Conservation (phyloP, 1,140 invertebrate genomes). For the Hylyphantes graminicola region DNA sequence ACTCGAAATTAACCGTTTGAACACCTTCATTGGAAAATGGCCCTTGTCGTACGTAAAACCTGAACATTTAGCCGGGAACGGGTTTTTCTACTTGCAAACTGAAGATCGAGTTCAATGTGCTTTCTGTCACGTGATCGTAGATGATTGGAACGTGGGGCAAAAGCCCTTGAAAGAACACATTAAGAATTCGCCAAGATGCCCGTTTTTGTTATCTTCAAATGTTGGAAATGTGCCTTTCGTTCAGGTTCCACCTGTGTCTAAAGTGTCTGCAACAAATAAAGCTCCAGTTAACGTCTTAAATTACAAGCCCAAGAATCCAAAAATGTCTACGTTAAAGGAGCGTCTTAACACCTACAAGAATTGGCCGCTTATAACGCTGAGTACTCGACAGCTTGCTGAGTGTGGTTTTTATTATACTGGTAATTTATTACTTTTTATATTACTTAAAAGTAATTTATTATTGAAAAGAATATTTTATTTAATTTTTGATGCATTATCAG, state of each 20-base stretch:
- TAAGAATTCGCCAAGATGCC: conserved; percentile 69
- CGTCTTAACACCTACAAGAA: conserved; percentile 48
- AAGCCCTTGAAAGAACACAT: conserved; percentile 81
- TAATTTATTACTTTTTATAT: conserved; percentile 33
- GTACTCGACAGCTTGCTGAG: conserved; percentile 80
- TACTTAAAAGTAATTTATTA: background rate
- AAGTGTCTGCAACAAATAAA: background rate
- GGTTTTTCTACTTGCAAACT: conserved; percentile 80
- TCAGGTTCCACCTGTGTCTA: background rate
- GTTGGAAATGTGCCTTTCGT: conserved; percentile 24
- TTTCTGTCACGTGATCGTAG: conserved; percentile 80
- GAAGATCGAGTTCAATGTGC: conserved; percentile 83
- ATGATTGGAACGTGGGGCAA: conserved; percentile 79
- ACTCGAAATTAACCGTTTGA: conserved; percentile 69
- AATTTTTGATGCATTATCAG: background rate
- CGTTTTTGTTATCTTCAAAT: conserved; percentile 53
- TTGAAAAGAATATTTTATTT: background rate
- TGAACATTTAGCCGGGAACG: conserved; percentile 80
- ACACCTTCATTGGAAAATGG: conserved; percentile 78
- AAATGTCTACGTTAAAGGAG: conserved; percentile 32
- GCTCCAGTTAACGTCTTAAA: background rate
- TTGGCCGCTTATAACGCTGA: conserved; percentile 74
- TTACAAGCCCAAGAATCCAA: conserved; percentile 48
- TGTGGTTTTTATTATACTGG: conserved; percentile 92
- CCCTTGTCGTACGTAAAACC: conserved; percentile 75